phyloP scores from a whole-genome alignment of 2,797 vertebrate genomes.

The Mormyrus proboscirostris region DNA sequence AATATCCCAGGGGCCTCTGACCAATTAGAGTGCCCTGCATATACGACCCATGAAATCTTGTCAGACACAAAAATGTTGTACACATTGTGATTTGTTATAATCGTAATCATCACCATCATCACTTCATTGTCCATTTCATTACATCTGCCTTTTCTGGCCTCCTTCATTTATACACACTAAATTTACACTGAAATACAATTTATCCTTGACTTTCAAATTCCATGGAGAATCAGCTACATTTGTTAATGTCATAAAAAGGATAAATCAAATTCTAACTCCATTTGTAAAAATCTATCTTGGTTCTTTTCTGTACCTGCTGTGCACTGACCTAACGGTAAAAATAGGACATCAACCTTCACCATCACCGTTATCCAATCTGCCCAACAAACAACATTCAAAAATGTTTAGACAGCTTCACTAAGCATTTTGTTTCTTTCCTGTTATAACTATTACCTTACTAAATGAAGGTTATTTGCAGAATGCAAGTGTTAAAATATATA shows the following conservation, averaged over 20 bases:
- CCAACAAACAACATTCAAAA: neutral
- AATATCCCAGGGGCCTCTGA: neutral
- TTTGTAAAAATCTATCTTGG: neutral
- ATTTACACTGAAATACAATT: neutral
- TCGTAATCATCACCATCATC: neutral
- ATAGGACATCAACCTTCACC: neutral
- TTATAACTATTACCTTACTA: neutral
- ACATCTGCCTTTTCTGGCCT: neutral
- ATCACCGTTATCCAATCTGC: neutral
- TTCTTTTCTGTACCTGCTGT: neutral
- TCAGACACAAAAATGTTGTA: neutral
- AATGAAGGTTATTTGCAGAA: neutral
- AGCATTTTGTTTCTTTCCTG: neutral
- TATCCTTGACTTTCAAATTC: neutral
- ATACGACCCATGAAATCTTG: neutral
- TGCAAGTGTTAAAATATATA: neutral
- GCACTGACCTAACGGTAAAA: neutral
- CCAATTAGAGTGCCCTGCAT: neutral
- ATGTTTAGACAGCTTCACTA: neutral
- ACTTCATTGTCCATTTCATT: neutral
- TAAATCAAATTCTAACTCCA: neutral
- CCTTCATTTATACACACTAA: neutral
- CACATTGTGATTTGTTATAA: neutral
- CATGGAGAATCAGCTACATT: neutral
- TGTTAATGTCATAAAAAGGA: slow-evolving; percentile 2